Evolutionary conservation across 92 coral and sea anemone species (phyloP), one percentile per base, ranked within the genome.

Genomic region (Epizoanthus illoricatus): DNA sequence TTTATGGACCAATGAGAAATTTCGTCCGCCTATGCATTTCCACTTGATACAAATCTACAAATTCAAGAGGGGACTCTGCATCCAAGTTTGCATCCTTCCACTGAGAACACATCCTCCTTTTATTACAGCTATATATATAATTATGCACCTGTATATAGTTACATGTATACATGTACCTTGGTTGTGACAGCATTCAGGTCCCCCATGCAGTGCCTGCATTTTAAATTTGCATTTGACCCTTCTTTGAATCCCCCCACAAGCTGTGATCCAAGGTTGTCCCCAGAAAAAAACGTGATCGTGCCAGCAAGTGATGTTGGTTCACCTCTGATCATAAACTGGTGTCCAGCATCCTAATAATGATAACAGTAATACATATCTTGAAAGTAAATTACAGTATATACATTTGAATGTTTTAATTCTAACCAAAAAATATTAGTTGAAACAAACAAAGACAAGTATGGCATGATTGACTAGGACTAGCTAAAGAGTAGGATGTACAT

Each of bases 231-330:
- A 36, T 56, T 69, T 21, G 72, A 15, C 20, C 84, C 84, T 18
- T 62, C 59, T 65, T 61, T 39, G 70, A 80, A 80, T 33, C 84
- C 86, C 18, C 80, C 86, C 59, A 83, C 41, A 36, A 70, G 61
- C 52, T 83, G 86, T 18, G 86, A 83, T 18, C 86, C 86, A 58
- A 83, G 85, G 66, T 88, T 88, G 76, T 84, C 85, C 15, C 85
- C 91, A 76, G 87, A 88, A 57, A 69, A 45, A 79, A 75, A 84
- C 23, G 87, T 68, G 4, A 88, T 83, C 10, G 85, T 75, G 1
- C 91, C 91, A 15, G 81, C 23, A 61, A 88, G 72, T 7, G 42
- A 33, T 58, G 49, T 47, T 17, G 59, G 33, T 73, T 73, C 40
- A 13, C 65, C 79, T 55, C 59, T 20, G 18, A 71, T n/a, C 59